Evolutionary conservation across 2,797 vertebrate genomes (phyloP), one percentile per base, ranked within the genome.

Genomic region (Acanthis flammea): DNA sequence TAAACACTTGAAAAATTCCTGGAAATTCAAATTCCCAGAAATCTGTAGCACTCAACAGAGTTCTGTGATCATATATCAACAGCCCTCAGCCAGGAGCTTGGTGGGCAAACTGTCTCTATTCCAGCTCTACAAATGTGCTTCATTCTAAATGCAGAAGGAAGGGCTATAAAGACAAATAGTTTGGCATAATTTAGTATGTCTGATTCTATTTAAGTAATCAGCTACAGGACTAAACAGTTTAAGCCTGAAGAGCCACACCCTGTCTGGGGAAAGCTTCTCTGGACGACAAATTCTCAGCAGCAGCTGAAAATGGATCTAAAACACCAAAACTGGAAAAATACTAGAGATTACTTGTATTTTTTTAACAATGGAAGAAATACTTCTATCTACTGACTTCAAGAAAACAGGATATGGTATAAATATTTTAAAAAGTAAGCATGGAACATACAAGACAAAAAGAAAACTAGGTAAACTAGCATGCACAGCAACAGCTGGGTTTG

Each of bases 341-440:
- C 0, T 1, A n/a, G 50, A 72, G n/a, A 48, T 57, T 15, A 18
- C 80, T 57, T 53, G 19, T 6, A 35, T 48, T 80, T 85, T 57
- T 65, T 68, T 57, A 86, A 94, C 31, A 54, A 55, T 14, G 7
- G 39, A 45, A 81, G 35, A 86, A 71, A 63, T 51, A 86, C 62
- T 90, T 88, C 10, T 41, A 62, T 22, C 41, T 68, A 48, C 25
- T 16, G 33, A 50, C 65, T 74, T 79, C n/a, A 66, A 76, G 41
- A 84, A 96, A 93, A 95, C 78, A 92, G 91, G 96, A 96, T 85
- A 73, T 16, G 6, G 25, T 54, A 3, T 5, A 77, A 89, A 62
- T 62, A 23, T 83, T 95, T 91, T 3, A 1, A 61, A 91, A 73
- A 80, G 84, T 83, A 95, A 95, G 70, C 19, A 45, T 4, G 24